A percentile compares a stretch with the other conserved stretches of the same genome.
phyloP scores from a whole-genome alignment of 2,113 vertebrate genomes.

The Heterotilapia buettikoferi region DNA sequence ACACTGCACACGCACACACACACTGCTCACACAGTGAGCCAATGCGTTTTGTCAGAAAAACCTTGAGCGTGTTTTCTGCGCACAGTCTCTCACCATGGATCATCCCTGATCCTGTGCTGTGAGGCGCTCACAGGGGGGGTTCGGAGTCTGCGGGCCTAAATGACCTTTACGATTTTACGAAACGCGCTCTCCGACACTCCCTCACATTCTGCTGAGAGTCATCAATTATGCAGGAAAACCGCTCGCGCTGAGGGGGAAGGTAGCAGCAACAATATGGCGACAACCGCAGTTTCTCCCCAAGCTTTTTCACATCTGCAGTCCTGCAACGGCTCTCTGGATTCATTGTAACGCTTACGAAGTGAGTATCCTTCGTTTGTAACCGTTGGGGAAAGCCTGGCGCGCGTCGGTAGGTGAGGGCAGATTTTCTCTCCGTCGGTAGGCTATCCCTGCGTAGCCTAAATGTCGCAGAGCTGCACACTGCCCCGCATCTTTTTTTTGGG shows the following conservation, averaged over 20 bases:
- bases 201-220: constrained; percentile 73
- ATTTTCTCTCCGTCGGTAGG: constrained; percentile 8
- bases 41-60: background rate
- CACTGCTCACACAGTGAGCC: background rate
- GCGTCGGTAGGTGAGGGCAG: background rate
- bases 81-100: background rate
- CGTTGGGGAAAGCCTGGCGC: background rate
- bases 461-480: constrained; percentile 79
- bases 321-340: constrained; percentile 68
- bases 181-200: constrained; percentile 68
- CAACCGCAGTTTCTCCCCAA: constrained; percentile 82
- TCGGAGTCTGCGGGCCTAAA: constrained; percentile 31
- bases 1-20: background rate
- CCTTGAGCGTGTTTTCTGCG: background rate
- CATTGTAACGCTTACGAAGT: constrained; percentile 70
- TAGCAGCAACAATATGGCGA: constrained; percentile 86
- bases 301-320: constrained; percentile 79
- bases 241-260: constrained; percentile 71
- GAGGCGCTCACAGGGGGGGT: background rate
- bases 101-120: background rate
- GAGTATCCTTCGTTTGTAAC: constrained; percentile 42
- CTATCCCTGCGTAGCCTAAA: constrained; percentile 52
- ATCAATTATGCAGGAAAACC: constrained; percentile 78
- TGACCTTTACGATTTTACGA: constrained; percentile 55
- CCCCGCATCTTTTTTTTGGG: constrained; percentile 13